These are phyloP conservation scores for Cryptoblepharus egeriae DNA, from an alignment of 2,797 vertebrate genomes.

Conservation along the genomic window DNA sequence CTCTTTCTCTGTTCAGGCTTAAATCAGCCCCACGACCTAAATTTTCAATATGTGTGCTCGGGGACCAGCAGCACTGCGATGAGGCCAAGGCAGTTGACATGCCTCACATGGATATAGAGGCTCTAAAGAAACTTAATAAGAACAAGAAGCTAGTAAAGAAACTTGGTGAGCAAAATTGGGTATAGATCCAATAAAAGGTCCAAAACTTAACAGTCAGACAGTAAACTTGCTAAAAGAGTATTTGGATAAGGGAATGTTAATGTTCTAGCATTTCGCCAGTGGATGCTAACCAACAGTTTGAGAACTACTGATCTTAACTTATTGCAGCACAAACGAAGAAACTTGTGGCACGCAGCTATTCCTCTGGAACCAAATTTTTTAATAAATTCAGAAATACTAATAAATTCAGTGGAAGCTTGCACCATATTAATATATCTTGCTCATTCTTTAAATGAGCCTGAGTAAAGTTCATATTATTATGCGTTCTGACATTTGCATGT, in stretches of 20 bases:
- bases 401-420: not conserved
- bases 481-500: not conserved
- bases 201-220: not conserved
- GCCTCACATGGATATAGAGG: constrained; percentile 98
- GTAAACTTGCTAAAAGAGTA: not conserved
- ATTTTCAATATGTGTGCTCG: constrained; percentile 94
- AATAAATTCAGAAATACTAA: not conserved
- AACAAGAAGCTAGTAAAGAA: constrained; percentile 99
- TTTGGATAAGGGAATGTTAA: not conserved
- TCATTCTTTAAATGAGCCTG: not conserved
- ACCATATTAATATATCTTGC: not conserved
- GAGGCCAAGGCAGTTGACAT: constrained; percentile 94
- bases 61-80: constrained; percentile 98
- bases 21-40: constrained; percentile 91
- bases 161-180: constrained; percentile 81
- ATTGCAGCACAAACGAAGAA: no score
- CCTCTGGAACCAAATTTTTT: not conserved
- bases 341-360: no score
- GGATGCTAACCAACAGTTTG: no score
- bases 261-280: no score
- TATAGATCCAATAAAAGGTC: not conserved
- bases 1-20: constrained; percentile 80
- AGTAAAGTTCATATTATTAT: not conserved
- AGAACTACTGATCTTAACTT: no score
- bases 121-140: constrained; percentile 97